Conservation (phyloP, 2,888 invertebrate genomes). For the Chymomyza amoena region DNA sequence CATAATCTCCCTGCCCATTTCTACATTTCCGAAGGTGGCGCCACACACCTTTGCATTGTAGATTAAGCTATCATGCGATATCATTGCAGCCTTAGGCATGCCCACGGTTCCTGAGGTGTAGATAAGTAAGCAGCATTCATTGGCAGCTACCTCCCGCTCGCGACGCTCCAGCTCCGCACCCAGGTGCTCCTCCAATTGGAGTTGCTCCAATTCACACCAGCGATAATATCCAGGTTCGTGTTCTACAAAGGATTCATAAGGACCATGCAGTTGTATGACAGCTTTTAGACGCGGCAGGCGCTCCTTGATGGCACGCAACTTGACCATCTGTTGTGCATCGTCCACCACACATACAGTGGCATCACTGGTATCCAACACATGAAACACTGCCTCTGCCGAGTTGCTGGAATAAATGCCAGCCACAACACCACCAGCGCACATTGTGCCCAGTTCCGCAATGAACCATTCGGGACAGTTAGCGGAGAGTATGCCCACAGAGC, state of each 20-base stretch:
- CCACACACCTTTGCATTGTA: conserved; percentile 80
- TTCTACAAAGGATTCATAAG: conserved; percentile 71
- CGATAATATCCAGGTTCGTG: conserved; percentile 73
- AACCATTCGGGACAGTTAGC: conserved; percentile 96
- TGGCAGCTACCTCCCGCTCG: conserved; percentile 84
- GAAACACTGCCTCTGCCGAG: conserved; percentile 89
- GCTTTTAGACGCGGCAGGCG: conserved; percentile 87
- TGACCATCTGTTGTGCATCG: conserved; percentile 90
- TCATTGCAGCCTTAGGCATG: conserved; percentile 94
- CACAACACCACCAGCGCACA: conserved; percentile 91
- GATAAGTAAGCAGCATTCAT: conserved; percentile 91
- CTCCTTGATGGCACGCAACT: conserved; percentile 85
- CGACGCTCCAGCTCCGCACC: conserved; percentile 83
- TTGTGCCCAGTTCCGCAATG: conserved; percentile 88
- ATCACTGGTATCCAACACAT: conserved; percentile 85
- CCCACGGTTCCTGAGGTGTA: conserved; percentile 95
- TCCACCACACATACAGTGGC: conserved; percentile 93
- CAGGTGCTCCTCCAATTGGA: conserved; percentile 80
- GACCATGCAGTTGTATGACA: conserved; percentile 81
- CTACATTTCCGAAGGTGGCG: conserved; percentile 79
- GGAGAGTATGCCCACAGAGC: conserved; percentile 91
- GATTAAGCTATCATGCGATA: conserved; percentile 91
- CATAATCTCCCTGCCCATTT: conserved; percentile 81
- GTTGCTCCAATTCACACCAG: conserved; percentile 56
- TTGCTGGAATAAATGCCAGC: conserved; percentile 95